These are phyloP conservation scores for Calliscelio sp. DNA, from an alignment of 2,888 invertebrate species.

Conservation along the genomic window DNA sequence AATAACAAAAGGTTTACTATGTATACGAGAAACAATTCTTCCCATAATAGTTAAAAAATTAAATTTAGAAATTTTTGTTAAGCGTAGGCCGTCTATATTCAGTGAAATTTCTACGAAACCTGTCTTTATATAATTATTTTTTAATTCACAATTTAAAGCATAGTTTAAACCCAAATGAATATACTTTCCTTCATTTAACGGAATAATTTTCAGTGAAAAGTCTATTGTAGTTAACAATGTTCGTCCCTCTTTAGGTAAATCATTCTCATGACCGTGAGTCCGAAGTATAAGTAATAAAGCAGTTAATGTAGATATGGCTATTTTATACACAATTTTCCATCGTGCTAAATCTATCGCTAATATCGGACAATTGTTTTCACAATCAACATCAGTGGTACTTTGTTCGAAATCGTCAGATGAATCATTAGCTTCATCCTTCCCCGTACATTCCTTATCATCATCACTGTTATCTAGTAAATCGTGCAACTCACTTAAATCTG, in stretches of 20 bases:
- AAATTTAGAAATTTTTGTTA: conserved; percentile 13
- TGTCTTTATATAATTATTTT: not conserved
- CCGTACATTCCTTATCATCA: not conserved
- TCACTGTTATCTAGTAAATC: conserved; percentile 5
- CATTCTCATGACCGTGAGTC: conserved; percentile 13
- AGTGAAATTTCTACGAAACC: not conserved
- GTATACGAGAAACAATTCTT: conserved; percentile 7
- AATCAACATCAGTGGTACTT: not conserved
- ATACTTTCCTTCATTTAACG: conserved; percentile 24
- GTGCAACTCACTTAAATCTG: not conserved
- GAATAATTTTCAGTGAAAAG: not conserved
- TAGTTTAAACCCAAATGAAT: conserved; percentile 15
- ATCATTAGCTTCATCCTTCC: not conserved
- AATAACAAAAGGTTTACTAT: conserved; percentile 36
- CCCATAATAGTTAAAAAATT: conserved; percentile 14
- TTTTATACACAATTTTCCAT: conserved; percentile 15
- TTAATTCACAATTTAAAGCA: not conserved
- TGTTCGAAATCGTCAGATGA: not conserved
- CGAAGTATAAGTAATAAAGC: conserved; percentile 20
- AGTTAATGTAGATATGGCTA: not conserved
- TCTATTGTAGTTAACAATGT: conserved; percentile 10
- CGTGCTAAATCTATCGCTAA: not conserved
- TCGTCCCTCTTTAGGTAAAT: conserved; percentile 27
- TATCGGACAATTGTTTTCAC: not conserved
- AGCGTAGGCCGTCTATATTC: conserved; percentile 11